These are phyloP conservation scores for Hypotaenidia okinawae DNA, from an alignment of 2,797 vertebrate genomes.

Conservation along the genomic window DNA sequence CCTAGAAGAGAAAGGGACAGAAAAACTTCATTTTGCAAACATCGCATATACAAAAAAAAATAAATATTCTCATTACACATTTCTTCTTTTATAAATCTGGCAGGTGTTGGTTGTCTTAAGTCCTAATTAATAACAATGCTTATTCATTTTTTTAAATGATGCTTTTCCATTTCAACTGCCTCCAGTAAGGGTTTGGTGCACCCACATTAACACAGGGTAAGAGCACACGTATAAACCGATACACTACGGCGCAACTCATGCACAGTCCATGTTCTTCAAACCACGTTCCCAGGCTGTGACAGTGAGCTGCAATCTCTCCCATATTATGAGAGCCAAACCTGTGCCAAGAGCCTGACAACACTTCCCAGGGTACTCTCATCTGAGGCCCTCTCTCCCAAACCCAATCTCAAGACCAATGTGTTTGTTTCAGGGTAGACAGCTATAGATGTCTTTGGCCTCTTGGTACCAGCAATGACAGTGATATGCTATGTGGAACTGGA, in stretches of 20 bases:
- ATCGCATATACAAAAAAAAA: not conserved
- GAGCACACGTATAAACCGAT: not conserved
- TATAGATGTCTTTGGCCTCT: not conserved
- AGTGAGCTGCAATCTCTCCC: not conserved
- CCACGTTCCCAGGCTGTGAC: not conserved
- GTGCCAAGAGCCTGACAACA: not conserved
- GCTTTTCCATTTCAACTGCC: not conserved
- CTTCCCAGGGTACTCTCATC: not conserved
- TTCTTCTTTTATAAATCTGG: not conserved
- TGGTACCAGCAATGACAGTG: not conserved
- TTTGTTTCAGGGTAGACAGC: not conserved
- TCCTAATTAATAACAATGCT: not conserved
- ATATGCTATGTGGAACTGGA: not conserved
- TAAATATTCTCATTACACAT: not conserved
- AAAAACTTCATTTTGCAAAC: not conserved
- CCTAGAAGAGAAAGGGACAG: constrained; percentile 77
- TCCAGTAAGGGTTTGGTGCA: not conserved
- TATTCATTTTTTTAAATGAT: not conserved
- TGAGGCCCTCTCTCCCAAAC: not conserved
- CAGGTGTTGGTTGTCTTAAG: not conserved
- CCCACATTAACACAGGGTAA: not conserved
- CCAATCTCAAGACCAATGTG: not conserved
- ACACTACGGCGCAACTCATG: not conserved
- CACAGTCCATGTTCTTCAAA: not conserved
- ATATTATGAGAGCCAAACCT: not conserved